Evolutionary conservation across 2,797 vertebrate species (phyloP).

Genomic region (Simalia tracyae): DNA sequence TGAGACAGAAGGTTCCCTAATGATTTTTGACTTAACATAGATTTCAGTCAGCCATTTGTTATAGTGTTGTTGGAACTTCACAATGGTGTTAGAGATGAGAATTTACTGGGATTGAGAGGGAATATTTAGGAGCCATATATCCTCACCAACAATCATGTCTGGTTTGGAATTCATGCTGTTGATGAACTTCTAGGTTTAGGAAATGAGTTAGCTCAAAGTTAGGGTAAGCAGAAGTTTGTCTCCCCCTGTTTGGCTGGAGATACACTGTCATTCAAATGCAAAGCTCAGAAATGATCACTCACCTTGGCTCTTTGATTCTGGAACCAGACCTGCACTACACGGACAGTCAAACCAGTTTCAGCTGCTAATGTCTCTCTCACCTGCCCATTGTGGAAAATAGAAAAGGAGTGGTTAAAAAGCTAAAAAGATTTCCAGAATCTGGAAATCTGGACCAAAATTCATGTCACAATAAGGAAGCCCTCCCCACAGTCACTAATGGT

Average conservation of each 20-base stretch:
- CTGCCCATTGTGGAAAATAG: conserved; percentile 58
- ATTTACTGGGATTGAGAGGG: neutral
- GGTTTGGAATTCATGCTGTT: neutral
- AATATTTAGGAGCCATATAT: neutral
- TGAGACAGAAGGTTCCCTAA: neutral
- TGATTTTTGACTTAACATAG: neutral
- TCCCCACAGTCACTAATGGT: neutral
- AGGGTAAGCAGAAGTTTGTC: neutral
- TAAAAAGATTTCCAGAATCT: neutral
- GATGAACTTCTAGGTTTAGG: neutral
- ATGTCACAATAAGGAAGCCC: neutral
- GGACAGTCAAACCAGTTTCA: conserved; percentile 87
- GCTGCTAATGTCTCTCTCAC: conserved; percentile 90
- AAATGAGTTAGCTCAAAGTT: neutral
- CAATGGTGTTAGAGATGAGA: neutral
- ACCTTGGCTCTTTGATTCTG: conserved; percentile 94
- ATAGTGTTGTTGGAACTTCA: neutral
- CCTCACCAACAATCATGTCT: neutral
- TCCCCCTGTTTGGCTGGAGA: neutral
- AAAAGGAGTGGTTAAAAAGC: conserved; percentile 10
- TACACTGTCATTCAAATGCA: neutral
- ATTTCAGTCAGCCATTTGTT: neutral
- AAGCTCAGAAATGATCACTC: conserved; percentile 37
- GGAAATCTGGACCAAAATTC: neutral
- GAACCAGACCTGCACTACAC: conserved; percentile 93